Percentiles rank a stretch among this genome's conserved stretches.
These are phyloP conservation scores for Sebastes goodei DNA, from an alignment of 2,797 vertebrate species.

Conservation along the genomic window DNA sequence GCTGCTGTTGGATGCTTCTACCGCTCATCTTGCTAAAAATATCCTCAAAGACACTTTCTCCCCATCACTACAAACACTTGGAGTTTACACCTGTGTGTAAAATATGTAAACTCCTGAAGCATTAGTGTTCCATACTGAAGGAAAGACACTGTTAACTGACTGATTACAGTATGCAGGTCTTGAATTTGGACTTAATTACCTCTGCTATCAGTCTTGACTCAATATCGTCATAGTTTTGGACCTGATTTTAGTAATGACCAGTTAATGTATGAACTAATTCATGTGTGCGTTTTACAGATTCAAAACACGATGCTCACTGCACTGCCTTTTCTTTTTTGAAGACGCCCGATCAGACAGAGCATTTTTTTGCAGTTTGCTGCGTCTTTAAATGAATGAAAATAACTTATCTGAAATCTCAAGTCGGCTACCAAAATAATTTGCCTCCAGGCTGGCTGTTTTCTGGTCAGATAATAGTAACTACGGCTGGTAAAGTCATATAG, in stretches of 20 bases:
- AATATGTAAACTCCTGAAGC: not conserved
- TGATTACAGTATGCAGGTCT: not conserved
- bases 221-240: not conserved
- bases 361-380: no score
- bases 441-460: no score
- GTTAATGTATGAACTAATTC: not conserved
- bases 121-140: not conserved
- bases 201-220: not conserved
- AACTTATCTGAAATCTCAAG: no score
- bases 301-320: no score
- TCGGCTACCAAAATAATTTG: no score
- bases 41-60: not conserved
- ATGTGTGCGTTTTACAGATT: no score
- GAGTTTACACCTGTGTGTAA: not conserved
- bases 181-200: not conserved
- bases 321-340: no score
- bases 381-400: no score
- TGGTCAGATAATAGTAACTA: no score
- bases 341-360: no score
- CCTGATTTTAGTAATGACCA: not conserved
- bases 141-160: not conserved
- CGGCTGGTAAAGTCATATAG: no score
- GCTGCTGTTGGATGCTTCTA: not conserved
- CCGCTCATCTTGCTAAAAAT: constrained; percentile 5
- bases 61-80: not conserved